Evolutionary conservation across 2,797 vertebrate species (phyloP).

Genomic region (Silurus aristotelis): DNA sequence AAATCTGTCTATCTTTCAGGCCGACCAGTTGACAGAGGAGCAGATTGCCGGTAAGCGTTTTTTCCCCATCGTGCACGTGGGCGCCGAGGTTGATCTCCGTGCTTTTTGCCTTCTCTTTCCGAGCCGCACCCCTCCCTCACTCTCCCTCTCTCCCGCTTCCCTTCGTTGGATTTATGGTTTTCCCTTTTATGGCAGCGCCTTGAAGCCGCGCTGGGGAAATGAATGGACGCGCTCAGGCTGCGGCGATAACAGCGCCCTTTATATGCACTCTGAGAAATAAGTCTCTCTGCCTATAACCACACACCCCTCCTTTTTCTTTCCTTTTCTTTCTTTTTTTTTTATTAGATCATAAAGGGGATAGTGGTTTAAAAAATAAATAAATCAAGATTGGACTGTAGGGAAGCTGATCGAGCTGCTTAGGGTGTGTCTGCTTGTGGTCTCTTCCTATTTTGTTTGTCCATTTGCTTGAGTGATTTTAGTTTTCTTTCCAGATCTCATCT

Average conservation of each 20-base stretch:
- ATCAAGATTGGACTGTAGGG: conserved; percentile 25
- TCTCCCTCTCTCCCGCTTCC: conserved; percentile 44
- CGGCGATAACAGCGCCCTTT: conserved; percentile 20
- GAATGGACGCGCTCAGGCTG: conserved; percentile 68
- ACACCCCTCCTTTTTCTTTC: neutral
- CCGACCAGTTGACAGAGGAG: conserved; percentile 99
- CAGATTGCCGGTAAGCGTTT: conserved; percentile 96
- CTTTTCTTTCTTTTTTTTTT: neutral
- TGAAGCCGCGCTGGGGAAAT: conserved; percentile 66
- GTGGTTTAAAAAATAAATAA: conserved; percentile 20
- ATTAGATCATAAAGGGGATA: conserved; percentile 32
- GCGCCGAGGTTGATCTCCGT: conserved; percentile 63
- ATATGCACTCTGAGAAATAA: conserved; percentile 44
- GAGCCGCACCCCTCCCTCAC: conserved; percentile 5
- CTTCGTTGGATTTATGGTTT: conserved; percentile 74
- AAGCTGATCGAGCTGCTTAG: conserved; percentile 33
- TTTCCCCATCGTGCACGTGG: conserved; percentile 55
- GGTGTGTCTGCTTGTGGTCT: conserved; percentile 48
- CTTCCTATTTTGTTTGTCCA: neutral
- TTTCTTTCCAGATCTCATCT: neutral
- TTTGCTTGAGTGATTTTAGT: neutral
- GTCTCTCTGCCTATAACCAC: conserved; percentile 28
- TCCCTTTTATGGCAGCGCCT: conserved; percentile 76
- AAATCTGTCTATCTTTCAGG: conserved; percentile 69
- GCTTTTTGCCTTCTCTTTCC: conserved; percentile 17